A percentile compares a stretch with the other conserved stretches of the same genome.
Conservation (phyloP, 35 echinoderm and acorn worm species). For the Patiria miniata region DNA sequence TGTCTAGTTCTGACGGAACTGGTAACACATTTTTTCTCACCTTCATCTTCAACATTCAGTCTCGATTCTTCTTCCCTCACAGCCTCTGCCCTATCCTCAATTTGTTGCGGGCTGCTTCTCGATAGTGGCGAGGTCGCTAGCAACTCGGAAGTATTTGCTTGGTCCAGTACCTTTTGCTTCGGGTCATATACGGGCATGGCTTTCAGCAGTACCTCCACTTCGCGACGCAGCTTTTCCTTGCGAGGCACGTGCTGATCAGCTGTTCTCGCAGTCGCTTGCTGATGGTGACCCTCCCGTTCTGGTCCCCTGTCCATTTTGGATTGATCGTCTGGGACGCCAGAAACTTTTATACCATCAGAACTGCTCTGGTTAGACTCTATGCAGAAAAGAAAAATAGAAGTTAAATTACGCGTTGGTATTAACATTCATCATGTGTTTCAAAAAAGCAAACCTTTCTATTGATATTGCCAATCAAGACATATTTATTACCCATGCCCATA, state of each 20-base stretch:
- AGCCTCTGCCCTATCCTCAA: neutral
- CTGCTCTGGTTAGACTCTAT: no score
- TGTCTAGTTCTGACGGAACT: no score
- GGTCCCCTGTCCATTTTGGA: no score
- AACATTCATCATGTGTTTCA: no score
- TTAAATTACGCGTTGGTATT: no score
- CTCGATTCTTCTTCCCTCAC: neutral
- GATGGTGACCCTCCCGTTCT: no score
- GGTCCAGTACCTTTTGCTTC: slow-evolving; percentile 11
- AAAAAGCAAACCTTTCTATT: no score
- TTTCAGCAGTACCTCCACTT: neutral
- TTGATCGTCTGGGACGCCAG: no score
- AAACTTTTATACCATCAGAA: no score
- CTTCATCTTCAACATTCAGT: neutral
- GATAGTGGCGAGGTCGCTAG: neutral
- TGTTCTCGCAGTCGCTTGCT: neutral
- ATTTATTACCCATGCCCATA: no score
- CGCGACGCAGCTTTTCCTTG: slow-evolving; percentile 15
- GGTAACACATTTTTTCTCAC: neutral
- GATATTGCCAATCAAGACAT: no score
- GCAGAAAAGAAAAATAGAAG: no score
- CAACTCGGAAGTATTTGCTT: neutral
- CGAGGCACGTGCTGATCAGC: neutral
- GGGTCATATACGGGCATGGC: neutral
- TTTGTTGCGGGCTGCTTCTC: neutral